A percentile compares a stretch with the other conserved stretches of the same genome.
Conservation (phyloP, 1,140 invertebrate species). For the Drosophila varians region DNA sequence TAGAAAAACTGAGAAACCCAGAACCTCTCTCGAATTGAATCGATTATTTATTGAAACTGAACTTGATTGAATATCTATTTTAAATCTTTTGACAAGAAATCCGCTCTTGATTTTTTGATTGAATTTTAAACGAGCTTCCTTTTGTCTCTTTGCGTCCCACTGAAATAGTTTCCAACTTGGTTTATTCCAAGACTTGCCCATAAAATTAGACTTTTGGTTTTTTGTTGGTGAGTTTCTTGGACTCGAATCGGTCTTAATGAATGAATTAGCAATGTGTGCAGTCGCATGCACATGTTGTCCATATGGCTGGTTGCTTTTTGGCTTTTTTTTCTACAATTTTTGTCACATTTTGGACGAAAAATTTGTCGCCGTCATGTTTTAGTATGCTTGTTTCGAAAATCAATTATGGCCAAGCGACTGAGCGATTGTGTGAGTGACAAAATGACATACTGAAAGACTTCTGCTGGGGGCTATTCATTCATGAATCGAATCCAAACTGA, state of each 20-base stretch:
- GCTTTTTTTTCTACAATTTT: conserved; percentile 21
- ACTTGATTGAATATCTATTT: neutral
- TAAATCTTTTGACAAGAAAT: neutral
- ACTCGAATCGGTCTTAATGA: conserved; percentile 32
- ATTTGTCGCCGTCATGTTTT: conserved; percentile 74
- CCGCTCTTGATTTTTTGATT: neutral
- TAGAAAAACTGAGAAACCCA: too few species aligned
- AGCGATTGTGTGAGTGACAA: conserved; percentile 11
- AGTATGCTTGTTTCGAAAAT: conserved; percentile 63
- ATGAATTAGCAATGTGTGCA: conserved; percentile 54
- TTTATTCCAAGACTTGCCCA: conserved; percentile 5
- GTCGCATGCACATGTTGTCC: conserved; percentile 48
- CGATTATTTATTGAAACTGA: too few species aligned
- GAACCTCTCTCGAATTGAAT: too few species aligned
- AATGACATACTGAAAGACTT: conserved; percentile 26
- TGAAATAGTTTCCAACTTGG: conserved; percentile 21
- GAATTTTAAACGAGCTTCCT: neutral
- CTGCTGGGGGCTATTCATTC: conserved; percentile 65
- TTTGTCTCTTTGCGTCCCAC: conserved; percentile 17
- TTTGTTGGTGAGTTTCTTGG: neutral
- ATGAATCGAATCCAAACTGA: conserved; percentile 48
- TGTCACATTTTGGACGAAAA: conserved; percentile 60
- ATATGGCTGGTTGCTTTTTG: conserved; percentile 44
- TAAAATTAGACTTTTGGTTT: conserved; percentile 21
- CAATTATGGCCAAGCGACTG: conserved; percentile 65